These are phyloP conservation scores for Drosophila triauraria DNA, from an alignment of 1,140 invertebrate genomes.

Conservation along the genomic window DNA sequence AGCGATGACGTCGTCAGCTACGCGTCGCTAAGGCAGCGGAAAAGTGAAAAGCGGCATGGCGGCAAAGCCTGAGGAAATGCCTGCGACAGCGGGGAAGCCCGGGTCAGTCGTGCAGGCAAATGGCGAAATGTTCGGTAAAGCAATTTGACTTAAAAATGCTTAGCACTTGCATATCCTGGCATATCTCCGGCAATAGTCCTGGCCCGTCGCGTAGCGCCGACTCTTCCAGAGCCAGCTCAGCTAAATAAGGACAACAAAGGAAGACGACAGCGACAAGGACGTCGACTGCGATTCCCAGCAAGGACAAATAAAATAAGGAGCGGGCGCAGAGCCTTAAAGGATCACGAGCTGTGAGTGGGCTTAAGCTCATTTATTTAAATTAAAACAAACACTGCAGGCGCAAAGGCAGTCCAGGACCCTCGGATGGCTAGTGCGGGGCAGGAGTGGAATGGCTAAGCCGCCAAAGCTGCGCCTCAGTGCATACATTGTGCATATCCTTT, in stretches of 20 bases:
- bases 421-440: conserved; percentile 1
- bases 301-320: conserved; percentile 62
- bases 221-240: conserved; percentile 48
- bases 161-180: conserved; percentile 78
- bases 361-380: conserved; percentile 85
- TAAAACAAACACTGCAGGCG: conserved; percentile 83
- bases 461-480: conserved; percentile 64
- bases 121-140: conserved; percentile 72
- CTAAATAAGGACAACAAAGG: conserved; percentile 63
- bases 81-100: conserved; percentile 9
- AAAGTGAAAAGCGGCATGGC: conserved; percentile 34
- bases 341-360: conserved; percentile 72
- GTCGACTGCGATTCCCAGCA: conserved; percentile 25
- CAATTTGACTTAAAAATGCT: conserved; percentile 83
- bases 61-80: conserved; percentile 13
- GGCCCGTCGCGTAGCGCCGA: conserved; percentile 1
- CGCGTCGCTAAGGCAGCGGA: conserved; percentile 51
- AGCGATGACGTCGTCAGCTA: conserved; percentile 51
- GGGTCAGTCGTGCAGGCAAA: conserved; percentile 63
- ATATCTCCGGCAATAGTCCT: conserved; percentile 23
- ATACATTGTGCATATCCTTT: conserved; percentile 49
- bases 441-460: conserved; percentile 29
- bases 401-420: conserved; percentile 55
- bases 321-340: conserved; percentile 71
- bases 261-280: conserved; percentile 25